phyloP scores from a whole-genome alignment of 2,113 vertebrate genomes.

The Noturus placidus region DNA sequence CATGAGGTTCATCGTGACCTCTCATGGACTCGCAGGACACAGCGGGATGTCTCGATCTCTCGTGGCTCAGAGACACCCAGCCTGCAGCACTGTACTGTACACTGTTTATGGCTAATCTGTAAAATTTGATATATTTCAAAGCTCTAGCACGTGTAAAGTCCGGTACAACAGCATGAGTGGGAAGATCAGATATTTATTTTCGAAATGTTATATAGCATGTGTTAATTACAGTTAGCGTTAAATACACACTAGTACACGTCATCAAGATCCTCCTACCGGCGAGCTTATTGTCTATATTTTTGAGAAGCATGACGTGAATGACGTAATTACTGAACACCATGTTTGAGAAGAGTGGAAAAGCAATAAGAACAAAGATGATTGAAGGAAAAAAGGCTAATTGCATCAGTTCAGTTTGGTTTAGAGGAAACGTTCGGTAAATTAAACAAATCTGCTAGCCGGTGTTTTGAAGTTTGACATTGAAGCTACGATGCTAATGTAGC shows the following conservation, averaged over 20 bases:
- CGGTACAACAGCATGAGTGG: neutral
- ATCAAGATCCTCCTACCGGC: neutral
- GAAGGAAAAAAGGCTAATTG: neutral
- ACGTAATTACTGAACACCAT: neutral
- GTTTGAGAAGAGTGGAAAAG: neutral
- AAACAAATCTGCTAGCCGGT: neutral
- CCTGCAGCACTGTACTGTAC: conserved; percentile 12
- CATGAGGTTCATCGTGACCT: conserved; percentile 15
- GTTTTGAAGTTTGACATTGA: neutral
- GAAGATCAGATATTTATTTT: neutral
- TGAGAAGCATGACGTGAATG: neutral
- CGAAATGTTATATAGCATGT: neutral
- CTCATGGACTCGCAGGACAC: neutral
- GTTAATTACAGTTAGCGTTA: neutral
- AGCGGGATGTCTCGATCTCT: neutral
- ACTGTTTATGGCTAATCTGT: conserved; percentile 15
- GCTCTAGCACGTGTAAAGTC: neutral
- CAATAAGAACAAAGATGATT: neutral
- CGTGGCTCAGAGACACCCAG: neutral
- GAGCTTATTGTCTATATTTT: neutral
- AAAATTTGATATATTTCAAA: neutral
- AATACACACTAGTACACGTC: neutral
- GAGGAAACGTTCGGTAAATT: too few species aligned
- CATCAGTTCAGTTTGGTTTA: neutral
- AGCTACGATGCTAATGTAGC: neutral